Percentiles rank a stretch among this genome's conserved stretches.
These are phyloP conservation scores for Teleogryllus oceanicus DNA, from an alignment of 2,888 invertebrate species.

Conservation along the genomic window DNA sequence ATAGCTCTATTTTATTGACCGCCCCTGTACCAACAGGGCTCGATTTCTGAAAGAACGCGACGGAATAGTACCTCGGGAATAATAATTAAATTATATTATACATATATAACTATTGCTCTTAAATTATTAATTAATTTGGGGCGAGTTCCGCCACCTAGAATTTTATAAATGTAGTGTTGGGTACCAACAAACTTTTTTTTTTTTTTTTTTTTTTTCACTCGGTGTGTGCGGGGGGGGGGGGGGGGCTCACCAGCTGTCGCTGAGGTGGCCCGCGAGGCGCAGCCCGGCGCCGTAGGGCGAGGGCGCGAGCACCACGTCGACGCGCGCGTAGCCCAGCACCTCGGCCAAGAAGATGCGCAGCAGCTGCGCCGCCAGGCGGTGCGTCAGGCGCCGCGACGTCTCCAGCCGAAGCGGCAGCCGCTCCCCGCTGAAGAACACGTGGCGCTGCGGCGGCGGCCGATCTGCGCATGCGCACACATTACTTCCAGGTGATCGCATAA, in stretches of 20 bases:
- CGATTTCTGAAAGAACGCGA: too few relatives aligned
- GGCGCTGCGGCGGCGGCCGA: constrained; percentile 46
- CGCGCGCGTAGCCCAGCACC: constrained; percentile 51
- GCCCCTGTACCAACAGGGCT: too few relatives aligned
- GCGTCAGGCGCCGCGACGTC: constrained; percentile 54
- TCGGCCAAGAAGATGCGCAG: constrained; percentile 58
- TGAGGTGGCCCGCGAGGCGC: constrained; percentile 45
- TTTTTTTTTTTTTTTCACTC: too few relatives aligned
- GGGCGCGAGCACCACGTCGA: constrained; percentile 45
- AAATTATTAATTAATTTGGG: too few relatives aligned
- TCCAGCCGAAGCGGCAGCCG: constrained; percentile 52
- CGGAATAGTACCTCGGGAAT: too few relatives aligned
- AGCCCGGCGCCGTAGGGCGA: constrained; percentile 45
- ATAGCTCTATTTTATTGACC: too few relatives aligned
- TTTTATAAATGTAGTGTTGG: too few relatives aligned
- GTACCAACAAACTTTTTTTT: too few relatives aligned
- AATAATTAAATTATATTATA: too few relatives aligned
- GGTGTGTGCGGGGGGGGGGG: background rate
- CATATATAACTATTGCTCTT: too few relatives aligned
- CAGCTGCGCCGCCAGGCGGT: constrained; percentile 56
- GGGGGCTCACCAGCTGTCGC: constrained; percentile 42
- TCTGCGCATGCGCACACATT: background rate
- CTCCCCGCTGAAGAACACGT: constrained; percentile 47
- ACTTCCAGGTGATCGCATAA: too few relatives aligned
- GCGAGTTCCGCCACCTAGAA: too few relatives aligned